Percentiles rank a stretch among this genome's conserved stretches.
phyloP scores from a whole-genome alignment of 1,140 invertebrate genomes.

The Drosophila burlai region DNA sequence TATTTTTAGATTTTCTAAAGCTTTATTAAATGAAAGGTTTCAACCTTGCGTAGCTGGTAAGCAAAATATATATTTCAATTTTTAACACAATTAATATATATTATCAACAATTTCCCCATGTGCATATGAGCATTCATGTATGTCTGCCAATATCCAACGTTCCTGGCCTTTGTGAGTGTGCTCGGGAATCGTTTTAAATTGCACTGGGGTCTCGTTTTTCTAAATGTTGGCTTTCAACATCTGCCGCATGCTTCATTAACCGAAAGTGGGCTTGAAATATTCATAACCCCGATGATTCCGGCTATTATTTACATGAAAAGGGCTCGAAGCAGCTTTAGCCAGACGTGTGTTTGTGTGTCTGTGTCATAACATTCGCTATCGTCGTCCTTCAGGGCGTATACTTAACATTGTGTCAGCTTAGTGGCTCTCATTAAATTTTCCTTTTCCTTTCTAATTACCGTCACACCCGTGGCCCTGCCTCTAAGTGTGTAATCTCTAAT shows the following conservation, averaged over 20 bases:
- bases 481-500: constrained; percentile 36
- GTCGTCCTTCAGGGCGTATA: constrained; percentile 37
- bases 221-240: constrained; percentile 51
- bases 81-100: no score
- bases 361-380: neutral
- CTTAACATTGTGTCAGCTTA: constrained; percentile 26
- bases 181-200: constrained; percentile 68
- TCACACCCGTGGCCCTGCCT: constrained; percentile 1
- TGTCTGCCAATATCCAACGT: constrained; percentile 1
- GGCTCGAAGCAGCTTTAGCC: constrained; percentile 1
- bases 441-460: constrained; percentile 33
- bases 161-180: constrained; percentile 32
- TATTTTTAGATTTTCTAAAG: neutral
- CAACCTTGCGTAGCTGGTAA: no score
- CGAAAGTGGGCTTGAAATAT: constrained; percentile 41
- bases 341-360: neutral
- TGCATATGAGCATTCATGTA: neutral
- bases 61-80: neutral
- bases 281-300: constrained; percentile 33
- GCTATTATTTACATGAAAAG: constrained; percentile 17
- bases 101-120: neutral
- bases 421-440: constrained; percentile 8
- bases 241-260: constrained; percentile 4
- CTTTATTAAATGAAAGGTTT: no score
- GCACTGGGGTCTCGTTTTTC: constrained; percentile 73